Percentiles rank a stretch among this genome's conserved stretches.
These are phyloP conservation scores for Chydorus sphaericus DNA, from an alignment of 2,888 invertebrate genomes.

Conservation along the genomic window DNA sequence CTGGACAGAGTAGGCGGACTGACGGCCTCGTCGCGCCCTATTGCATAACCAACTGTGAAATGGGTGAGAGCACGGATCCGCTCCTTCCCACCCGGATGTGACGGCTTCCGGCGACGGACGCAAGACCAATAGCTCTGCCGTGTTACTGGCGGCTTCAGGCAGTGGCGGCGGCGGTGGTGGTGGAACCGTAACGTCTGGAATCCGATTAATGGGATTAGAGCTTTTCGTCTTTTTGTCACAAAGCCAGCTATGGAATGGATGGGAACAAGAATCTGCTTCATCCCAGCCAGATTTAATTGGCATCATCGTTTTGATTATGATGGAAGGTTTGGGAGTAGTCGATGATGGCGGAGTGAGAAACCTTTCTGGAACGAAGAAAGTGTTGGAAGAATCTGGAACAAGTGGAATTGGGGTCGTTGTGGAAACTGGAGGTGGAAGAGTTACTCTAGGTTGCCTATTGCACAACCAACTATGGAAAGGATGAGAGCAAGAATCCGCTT, in stretches of 20 bases:
- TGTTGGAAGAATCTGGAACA: neutral
- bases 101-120: no score
- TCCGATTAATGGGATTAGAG: no score
- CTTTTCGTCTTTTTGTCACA: no score
- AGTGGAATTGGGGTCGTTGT: no score
- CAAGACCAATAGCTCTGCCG: no score
- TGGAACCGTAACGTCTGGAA: no score
- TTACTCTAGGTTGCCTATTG: neutral
- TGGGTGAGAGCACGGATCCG: conserved; percentile 17
- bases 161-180: no score
- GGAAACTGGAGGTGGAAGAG: neutral
- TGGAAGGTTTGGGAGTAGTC: neutral
- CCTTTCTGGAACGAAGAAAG: no score
- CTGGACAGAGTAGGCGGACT: neutral
- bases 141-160: no score
- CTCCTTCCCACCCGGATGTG: conserved; percentile 5
- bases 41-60: conserved; percentile 16
- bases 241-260: conserved; percentile 18
- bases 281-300: neutral
- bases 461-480: conserved; percentile 14
- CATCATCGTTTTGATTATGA: neutral
- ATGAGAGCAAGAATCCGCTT: conserved; percentile 10
- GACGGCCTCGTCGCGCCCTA: neutral
- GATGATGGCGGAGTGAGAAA: neutral
- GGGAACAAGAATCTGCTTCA: conserved; percentile 16